Evolutionary conservation across 2,888 invertebrate genomes (phyloP), one percentile per base, ranked within the genome.

Genomic region (Podabrus alpinus): DNA sequence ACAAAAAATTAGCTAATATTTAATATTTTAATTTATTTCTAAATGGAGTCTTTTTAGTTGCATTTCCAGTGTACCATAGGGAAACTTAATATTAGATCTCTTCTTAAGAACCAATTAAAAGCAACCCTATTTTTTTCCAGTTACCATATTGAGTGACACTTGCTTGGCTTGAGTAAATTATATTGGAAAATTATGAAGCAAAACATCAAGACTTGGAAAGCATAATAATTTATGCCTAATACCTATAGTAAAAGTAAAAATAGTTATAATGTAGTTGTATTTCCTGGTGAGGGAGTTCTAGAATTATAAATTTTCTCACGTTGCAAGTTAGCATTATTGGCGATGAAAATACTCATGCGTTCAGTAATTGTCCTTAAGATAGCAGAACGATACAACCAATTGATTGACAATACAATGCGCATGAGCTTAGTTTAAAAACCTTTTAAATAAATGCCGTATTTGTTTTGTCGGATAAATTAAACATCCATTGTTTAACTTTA

Each of bases 351-450:
- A 66, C 64, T 69, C 68, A 66, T 73, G 17, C 66, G 61, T 70
- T 72, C 72, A 59, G 69, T 72, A 75, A 75, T 75, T 75, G 72
- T 75, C 71, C 68, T 72, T 62, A 69, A 75, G 75, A 75, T 75
- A 72, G 75, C 66, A 75, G 64, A 69, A 70, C 72, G 75, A 75
- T 75, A 75, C 67, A 72, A 67, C 19, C 15, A 29, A 66, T 61
- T 75, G 75, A 75, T 72, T 75, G 75, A 75, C 75, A 72, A 61
- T 64, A 75, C 75, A 75, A 75, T 75, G 75, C 74, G 71, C 69
- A 75, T 69, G 71, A 75, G 45, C 74, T 67, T 61, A 59, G 60
- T 72, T 69, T 75, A 72, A 75, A 75, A 69, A 75, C 66, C 69
- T 68, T 69, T 75, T 75, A 75, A 75, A 75, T 69, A 69, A 75